These are phyloP conservation scores for Octonoba sinensis DNA, from an alignment of 2,888 invertebrate genomes.

Conservation along the genomic window DNA sequence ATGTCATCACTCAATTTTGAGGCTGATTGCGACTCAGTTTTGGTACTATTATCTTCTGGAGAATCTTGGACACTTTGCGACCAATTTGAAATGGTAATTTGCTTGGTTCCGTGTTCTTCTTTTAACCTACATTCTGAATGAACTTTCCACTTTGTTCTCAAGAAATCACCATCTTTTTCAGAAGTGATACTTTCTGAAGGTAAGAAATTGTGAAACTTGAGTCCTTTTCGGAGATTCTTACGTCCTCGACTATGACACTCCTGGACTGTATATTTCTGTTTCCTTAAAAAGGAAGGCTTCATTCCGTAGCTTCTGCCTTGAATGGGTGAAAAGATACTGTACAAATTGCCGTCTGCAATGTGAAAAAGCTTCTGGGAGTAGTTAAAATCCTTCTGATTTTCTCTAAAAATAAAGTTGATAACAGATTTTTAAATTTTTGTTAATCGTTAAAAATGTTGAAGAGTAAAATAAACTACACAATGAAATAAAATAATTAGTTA, in stretches of 20 bases:
- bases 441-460: no score
- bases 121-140: conserved; percentile 63
- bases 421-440: not conserved
- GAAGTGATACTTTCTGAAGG: conserved; percentile 64
- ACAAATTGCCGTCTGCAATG: conserved; percentile 68
- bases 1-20: not conserved
- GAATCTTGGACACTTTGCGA: conserved; percentile 54
- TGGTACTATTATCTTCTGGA: not conserved
- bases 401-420: conserved; percentile 55
- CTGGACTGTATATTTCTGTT: conserved; percentile 58
- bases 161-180: conserved; percentile 53
- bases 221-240: conserved; percentile 51
- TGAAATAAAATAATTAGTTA: no score
- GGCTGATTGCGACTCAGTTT: not conserved
- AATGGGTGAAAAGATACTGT: conserved; percentile 68
- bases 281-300: conserved; percentile 63
- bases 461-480: no score
- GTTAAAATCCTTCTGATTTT: conserved; percentile 64
- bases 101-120: conserved; percentile 67
- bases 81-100: conserved; percentile 67
- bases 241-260: conserved; percentile 58
- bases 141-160: conserved; percentile 59
- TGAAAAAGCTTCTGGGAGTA: conserved; percentile 68
- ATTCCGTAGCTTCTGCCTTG: conserved; percentile 65
- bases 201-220: conserved; percentile 64